These are phyloP conservation scores for Carassius carassius DNA, from an alignment of 2,113 vertebrate species.

Conservation along the genomic window DNA sequence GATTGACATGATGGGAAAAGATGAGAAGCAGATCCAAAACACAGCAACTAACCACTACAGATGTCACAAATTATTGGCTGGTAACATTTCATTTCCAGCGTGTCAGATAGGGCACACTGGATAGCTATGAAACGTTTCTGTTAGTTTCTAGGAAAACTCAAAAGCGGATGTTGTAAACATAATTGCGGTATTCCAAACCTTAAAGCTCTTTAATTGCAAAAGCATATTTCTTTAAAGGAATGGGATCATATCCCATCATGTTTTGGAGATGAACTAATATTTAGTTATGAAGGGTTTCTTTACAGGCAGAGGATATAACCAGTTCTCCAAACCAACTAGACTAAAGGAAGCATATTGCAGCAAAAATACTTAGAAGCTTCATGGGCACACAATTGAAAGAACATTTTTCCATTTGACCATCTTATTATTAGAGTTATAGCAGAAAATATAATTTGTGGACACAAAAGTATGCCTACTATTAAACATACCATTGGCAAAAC, in stretches of 20 bases:
- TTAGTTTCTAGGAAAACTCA: background rate
- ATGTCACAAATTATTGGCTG: slow-evolving; percentile 29
- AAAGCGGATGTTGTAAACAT: background rate
- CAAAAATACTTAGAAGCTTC: background rate
- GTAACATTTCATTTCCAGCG: slow-evolving; percentile 4
- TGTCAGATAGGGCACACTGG: background rate
- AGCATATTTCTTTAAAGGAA: background rate
- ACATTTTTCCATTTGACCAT: background rate
- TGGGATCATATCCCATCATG: background rate
- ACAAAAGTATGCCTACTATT: background rate
- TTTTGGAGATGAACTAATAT: background rate
- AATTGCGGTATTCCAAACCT: background rate
- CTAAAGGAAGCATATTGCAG: background rate
- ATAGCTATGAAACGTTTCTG: background rate
- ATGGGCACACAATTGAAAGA: background rate
- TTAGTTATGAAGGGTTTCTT: background rate
- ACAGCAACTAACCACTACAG: slow-evolving; percentile 12
- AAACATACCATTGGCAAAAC: no score
- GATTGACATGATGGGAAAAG: background rate
- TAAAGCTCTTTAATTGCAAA: slow-evolving; percentile 6
- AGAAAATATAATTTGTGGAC: background rate
- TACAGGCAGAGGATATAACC: background rate
- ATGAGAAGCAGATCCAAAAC: background rate
- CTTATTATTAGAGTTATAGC: background rate
- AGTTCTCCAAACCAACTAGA: slow-evolving; percentile 3